Conservation (phyloP, 2,797 vertebrate genomes). For the Argyrosomus regius region DNA sequence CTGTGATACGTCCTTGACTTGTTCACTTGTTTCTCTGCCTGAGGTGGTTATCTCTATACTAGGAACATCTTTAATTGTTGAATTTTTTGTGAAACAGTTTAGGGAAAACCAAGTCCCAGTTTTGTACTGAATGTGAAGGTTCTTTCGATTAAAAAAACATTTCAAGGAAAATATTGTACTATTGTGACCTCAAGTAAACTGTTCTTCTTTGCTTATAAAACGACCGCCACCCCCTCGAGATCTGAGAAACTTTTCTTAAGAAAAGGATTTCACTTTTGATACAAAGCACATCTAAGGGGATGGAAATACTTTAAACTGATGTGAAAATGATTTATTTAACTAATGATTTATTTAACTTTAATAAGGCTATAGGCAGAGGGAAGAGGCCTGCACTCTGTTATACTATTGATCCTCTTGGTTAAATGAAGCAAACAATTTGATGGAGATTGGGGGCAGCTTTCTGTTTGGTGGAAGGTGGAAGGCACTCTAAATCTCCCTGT, state of each 20-base stretch:
- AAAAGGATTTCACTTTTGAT: conserved; percentile 31
- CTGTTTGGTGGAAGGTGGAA: conserved; percentile 18
- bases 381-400: conserved; percentile 23
- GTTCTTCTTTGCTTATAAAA: conserved; percentile 49
- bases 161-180: conserved; percentile 46
- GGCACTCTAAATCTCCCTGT: conserved; percentile 15
- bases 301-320: conserved; percentile 39
- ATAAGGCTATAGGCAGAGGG: conserved; percentile 22
- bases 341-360: conserved; percentile 23
- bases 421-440: conserved; percentile 54
- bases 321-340: conserved; percentile 34
- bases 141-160: conserved; percentile 33
- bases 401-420: conserved; percentile 32
- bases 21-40: conserved; percentile 53
- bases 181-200: conserved; percentile 50
- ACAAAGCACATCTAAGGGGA: conserved; percentile 30
- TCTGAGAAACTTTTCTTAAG: conserved; percentile 30
- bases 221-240: conserved; percentile 36
- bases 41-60: conserved; percentile 27
- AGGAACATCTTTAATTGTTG: conserved; percentile 26
- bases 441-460: conserved; percentile 54
- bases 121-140: conserved; percentile 22
- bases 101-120: conserved; percentile 22
- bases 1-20: conserved; percentile 66
- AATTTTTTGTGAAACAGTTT: conserved; percentile 18